These are phyloP conservation scores for Pampusana beccarii DNA, from an alignment of 2,113 vertebrate species.

Conservation along the genomic window DNA sequence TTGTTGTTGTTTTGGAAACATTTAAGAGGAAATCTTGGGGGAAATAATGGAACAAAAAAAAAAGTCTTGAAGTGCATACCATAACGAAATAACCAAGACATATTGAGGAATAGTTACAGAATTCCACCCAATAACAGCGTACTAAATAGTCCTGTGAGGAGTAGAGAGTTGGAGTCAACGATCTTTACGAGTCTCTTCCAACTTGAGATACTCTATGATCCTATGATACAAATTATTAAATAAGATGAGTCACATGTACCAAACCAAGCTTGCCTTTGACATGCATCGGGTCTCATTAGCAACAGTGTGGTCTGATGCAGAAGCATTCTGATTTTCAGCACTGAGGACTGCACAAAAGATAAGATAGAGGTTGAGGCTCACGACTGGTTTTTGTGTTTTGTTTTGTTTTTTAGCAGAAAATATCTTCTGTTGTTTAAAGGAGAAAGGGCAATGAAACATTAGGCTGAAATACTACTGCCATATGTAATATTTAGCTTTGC, in stretches of 20 bases:
- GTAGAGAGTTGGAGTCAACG: accelerated
- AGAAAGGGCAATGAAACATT: neutral
- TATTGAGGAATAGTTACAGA: neutral
- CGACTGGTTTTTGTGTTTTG: too few relatives aligned
- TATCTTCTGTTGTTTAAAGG: neutral
- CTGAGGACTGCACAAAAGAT: neutral
- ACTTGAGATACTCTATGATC: neutral
- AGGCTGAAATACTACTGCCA: neutral
- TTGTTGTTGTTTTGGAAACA: neutral
- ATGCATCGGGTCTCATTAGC: neutral
- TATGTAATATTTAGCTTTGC: neutral
- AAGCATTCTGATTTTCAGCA: neutral
- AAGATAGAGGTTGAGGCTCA: neutral
- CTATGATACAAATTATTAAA: neutral
- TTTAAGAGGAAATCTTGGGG: neutral
- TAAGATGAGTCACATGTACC: neutral
- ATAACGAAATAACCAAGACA: neutral
- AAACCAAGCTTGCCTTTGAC: neutral
- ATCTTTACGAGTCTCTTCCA: neutral
- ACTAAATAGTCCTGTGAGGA: neutral
- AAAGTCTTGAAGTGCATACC: neutral
- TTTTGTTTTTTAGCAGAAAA: neutral
- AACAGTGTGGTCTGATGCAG: neutral
- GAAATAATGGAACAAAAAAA: neutral
- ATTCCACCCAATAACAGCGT: neutral